These are phyloP conservation scores for Centropyge bicolor DNA, from an alignment of 2,797 vertebrate genomes.

Conservation along the genomic window DNA sequence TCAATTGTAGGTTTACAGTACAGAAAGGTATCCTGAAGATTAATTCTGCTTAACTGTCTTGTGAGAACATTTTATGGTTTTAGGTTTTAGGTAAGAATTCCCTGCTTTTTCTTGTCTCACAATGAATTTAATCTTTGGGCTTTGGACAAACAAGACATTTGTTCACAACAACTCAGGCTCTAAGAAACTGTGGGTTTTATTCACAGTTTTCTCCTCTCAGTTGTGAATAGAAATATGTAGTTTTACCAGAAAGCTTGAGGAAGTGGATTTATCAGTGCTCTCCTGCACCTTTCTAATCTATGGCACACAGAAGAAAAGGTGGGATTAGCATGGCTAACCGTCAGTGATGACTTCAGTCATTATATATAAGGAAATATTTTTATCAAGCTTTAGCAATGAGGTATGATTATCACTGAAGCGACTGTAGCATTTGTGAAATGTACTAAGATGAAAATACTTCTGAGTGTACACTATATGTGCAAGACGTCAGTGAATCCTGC, in stretches of 20 bases:
- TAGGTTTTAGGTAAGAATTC: no score
- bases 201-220: not conserved
- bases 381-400: conserved; percentile 19
- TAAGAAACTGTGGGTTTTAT: not conserved
- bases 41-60: no score
- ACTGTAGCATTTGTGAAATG: not conserved
- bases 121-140: not conserved
- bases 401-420: conserved; percentile 4
- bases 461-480: not conserved
- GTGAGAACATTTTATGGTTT: no score
- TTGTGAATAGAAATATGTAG: conserved; percentile 6
- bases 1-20: not conserved
- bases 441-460: not conserved
- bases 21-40: not conserved
- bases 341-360: conserved; percentile 30
- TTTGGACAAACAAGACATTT: not conserved
- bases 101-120: not conserved
- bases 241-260: conserved; percentile 30
- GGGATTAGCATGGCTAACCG: conserved; percentile 59
- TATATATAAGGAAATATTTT: conserved; percentile 23
- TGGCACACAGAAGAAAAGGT: conserved; percentile 25
- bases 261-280: conserved; percentile 21
- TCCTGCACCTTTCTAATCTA: conserved; percentile 60
- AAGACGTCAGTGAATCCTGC: not conserved
- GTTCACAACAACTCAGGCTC: not conserved